These are phyloP conservation scores for Dipodomys stephensi DNA, from an alignment of 2,113 vertebrate genomes.

Conservation along the genomic window DNA sequence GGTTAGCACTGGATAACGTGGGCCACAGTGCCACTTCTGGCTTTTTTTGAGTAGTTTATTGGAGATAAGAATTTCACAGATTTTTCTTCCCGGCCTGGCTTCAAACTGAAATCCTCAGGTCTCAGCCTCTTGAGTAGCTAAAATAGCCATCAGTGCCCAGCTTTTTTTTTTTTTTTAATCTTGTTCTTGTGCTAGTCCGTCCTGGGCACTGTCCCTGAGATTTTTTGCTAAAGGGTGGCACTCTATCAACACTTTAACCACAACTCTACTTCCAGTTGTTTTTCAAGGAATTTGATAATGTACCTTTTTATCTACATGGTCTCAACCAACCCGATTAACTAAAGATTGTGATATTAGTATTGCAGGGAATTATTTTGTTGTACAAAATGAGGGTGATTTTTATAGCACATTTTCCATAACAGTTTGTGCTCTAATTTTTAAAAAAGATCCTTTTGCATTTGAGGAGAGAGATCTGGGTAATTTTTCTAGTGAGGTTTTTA, in stretches of 20 bases:
- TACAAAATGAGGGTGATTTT: neutral
- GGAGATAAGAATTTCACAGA: too few relatives aligned
- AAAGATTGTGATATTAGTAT: neutral
- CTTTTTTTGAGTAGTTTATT: too few relatives aligned
- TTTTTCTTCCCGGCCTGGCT: too few relatives aligned
- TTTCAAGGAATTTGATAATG: slow-evolving; percentile 15
- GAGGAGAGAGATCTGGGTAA: neutral
- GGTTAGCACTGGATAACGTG: too few relatives aligned
- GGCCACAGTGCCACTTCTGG: too few relatives aligned
- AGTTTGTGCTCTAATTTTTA: neutral
- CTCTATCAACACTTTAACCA: too few relatives aligned
- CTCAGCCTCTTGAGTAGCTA: too few relatives aligned
- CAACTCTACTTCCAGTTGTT: neutral
- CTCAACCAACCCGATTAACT: neutral
- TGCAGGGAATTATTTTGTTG: slow-evolving; percentile 41
- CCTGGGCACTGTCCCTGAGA: too few relatives aligned
- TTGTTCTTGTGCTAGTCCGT: too few relatives aligned
- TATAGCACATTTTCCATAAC: neutral
- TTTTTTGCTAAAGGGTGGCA: too few relatives aligned
- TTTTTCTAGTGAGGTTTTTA: neutral
- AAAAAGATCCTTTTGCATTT: neutral
- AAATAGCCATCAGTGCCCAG: neutral
- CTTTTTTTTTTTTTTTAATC: too few relatives aligned
- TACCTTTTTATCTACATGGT: neutral
- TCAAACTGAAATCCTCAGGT: too few relatives aligned